Evolutionary conservation across 92 coral and sea anemone genomes (phyloP).

Genomic region (Bergia sp.): DNA sequence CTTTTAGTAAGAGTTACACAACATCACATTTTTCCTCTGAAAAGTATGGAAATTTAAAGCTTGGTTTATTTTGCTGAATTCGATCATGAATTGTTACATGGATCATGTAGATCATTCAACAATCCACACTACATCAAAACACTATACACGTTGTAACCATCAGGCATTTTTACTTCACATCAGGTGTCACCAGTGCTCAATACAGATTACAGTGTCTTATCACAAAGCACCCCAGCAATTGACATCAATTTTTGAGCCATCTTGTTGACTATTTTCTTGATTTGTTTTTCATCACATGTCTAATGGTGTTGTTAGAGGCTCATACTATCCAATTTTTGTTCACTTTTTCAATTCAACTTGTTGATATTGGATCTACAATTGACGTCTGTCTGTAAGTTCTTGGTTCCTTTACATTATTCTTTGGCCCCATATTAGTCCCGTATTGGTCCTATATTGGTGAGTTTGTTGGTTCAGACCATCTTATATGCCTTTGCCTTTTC

Average conservation of each 20-base stretch:
- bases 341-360: no score
- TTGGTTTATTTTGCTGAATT: neutral
- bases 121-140: neutral
- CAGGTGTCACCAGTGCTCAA: neutral
- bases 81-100: no score
- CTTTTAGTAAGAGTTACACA: neutral
- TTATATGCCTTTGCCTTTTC: constrained; percentile 32
- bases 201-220: neutral
- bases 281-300: neutral
- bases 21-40: no score
- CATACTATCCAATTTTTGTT: neutral
- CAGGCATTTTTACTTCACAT: no score
- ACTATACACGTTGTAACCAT: no score
- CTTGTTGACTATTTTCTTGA: neutral
- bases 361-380: neutral
- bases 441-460: constrained; percentile 16
- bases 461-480: constrained; percentile 22
- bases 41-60: neutral
- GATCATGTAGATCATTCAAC: neutral
- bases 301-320: no score
- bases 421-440: neutral
- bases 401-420: no score
- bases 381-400: neutral
- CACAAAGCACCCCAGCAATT: neutral
- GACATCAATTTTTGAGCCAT: neutral